Percentiles rank a stretch among this genome's conserved stretches.
Conservation (phyloP, 2,888 invertebrate genomes). For the Phragmatobia fuliginosa region DNA sequence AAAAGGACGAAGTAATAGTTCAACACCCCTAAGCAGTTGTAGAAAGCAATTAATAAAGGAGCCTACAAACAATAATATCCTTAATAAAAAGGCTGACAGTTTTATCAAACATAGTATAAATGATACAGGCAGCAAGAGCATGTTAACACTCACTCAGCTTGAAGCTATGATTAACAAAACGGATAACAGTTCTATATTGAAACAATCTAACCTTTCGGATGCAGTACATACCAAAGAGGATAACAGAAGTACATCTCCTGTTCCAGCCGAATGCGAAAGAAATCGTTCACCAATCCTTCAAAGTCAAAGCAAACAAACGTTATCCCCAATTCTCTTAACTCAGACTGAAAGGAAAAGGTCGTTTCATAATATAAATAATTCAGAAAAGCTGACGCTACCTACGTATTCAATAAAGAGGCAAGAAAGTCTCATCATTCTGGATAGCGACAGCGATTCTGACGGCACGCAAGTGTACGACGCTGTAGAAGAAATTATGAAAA, state of each 20-base stretch:
- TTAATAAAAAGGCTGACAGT: slow-evolving; percentile 28
- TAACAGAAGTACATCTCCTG: slow-evolving; percentile 72
- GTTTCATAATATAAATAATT: slow-evolving; percentile 28
- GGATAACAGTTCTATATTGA: slow-evolving; percentile 45
- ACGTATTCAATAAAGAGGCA: slow-evolving; percentile 41
- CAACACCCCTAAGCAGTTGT: slow-evolving; percentile 54
- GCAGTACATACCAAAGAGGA: slow-evolving; percentile 34
- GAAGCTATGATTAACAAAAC: slow-evolving; percentile 79
- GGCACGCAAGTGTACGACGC: slow-evolving; percentile 62
- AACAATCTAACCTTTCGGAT: slow-evolving; percentile 21
- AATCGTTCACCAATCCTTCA: slow-evolving; percentile 42
- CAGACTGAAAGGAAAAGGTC: slow-evolving; percentile 68
- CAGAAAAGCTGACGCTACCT: slow-evolving; percentile 28
- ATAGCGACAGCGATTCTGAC: slow-evolving; percentile 76
- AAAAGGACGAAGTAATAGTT: slow-evolving; percentile 53
- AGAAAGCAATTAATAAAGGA: slow-evolving; percentile 60
- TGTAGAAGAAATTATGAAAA: slow-evolving; percentile 35
- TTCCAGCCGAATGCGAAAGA: slow-evolving; percentile 40
- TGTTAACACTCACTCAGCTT: slow-evolving; percentile 80
- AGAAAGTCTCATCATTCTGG: slow-evolving; percentile 70
- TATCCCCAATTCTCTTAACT: slow-evolving; percentile 73
- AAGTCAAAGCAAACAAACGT: slow-evolving; percentile 58
- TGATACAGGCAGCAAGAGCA: slow-evolving; percentile 69
- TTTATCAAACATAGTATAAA: slow-evolving; percentile 40
- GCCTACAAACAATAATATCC: slow-evolving; percentile 36